Evolutionary conservation across 2,797 vertebrate species (phyloP).

Genomic region (Pachyuromys duprasi): DNA sequence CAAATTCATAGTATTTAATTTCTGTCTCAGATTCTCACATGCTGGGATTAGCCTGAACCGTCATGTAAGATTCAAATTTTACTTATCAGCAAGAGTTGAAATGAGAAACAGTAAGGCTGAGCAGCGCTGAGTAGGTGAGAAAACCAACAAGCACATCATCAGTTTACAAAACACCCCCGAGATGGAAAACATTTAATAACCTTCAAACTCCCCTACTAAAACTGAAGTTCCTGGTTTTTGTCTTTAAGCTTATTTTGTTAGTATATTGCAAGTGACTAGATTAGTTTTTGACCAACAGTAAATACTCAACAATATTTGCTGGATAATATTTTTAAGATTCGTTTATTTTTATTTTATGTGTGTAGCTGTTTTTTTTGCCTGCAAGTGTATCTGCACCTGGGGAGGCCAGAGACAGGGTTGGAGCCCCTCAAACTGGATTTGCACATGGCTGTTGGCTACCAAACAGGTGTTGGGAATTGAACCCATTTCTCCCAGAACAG

Average conservation of each 20-base stretch:
- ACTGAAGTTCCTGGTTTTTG: conserved; percentile 51
- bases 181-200: conserved; percentile 29
- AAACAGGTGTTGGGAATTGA: neutral
- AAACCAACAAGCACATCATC: neutral
- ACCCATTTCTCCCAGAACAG: neutral
- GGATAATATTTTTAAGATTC: neutral
- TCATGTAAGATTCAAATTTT: neutral
- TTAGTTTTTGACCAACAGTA: conserved; percentile 36
- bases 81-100: conserved; percentile 17
- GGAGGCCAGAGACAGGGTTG: neutral
- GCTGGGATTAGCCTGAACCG: neutral
- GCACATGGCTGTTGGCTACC: neutral
- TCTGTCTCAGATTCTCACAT: neutral
- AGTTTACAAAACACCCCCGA: neutral
- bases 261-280: conserved; percentile 8
- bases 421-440: neutral
- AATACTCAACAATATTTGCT: conserved; percentile 17
- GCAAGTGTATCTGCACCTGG: neutral
- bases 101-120: conserved; percentile 36
- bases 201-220: conserved; percentile 29
- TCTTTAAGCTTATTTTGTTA: conserved; percentile 34
- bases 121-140: neutral
- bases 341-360: neutral
- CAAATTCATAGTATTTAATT: neutral
- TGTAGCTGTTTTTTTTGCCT: neutral